Conservation (phyloP, 2,888 invertebrate genomes). For the Desoria tigrina region DNA sequence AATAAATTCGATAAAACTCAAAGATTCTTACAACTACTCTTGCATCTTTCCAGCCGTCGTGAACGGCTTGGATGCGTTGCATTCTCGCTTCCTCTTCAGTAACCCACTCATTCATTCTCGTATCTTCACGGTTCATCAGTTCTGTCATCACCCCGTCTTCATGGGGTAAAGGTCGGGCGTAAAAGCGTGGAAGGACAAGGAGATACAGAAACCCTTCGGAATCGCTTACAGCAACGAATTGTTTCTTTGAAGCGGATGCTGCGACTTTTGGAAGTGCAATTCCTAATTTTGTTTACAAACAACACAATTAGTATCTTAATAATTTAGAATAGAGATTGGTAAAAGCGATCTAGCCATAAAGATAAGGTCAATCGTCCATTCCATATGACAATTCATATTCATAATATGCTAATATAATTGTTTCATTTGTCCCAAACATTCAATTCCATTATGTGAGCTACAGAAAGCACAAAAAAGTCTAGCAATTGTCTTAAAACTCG, state of each 20-base stretch:
- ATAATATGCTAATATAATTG: too few species aligned
- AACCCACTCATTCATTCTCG: constrained; percentile 40
- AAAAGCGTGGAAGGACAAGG: constrained; percentile 45
- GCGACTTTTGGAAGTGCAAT: constrained; percentile 39
- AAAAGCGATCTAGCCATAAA: background rate
- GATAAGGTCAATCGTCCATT: too few species aligned
- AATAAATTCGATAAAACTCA: background rate
- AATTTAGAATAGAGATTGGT: background rate
- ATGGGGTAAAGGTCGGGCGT: constrained; percentile 38
- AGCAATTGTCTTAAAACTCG: too few species aligned
- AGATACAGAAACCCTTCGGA: constrained; percentile 47
- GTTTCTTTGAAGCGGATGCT: constrained; percentile 45
- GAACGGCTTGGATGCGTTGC: constrained; percentile 27
- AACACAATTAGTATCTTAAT: too few species aligned
- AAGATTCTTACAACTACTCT: constrained; percentile 9
- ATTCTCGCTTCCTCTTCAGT: constrained; percentile 30
- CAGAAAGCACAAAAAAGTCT: too few species aligned
- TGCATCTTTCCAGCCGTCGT: constrained; percentile 28
- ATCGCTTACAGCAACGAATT: constrained; percentile 46
- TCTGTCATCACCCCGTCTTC: constrained; percentile 47
- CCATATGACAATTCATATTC: too few species aligned
- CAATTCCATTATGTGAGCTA: too few species aligned
- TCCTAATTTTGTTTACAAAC: background rate
- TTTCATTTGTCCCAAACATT: too few species aligned
- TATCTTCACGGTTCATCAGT: constrained; percentile 49